Conservation (phyloP, 2,113 vertebrate species). For the Brachypteracias leptosomus region DNA sequence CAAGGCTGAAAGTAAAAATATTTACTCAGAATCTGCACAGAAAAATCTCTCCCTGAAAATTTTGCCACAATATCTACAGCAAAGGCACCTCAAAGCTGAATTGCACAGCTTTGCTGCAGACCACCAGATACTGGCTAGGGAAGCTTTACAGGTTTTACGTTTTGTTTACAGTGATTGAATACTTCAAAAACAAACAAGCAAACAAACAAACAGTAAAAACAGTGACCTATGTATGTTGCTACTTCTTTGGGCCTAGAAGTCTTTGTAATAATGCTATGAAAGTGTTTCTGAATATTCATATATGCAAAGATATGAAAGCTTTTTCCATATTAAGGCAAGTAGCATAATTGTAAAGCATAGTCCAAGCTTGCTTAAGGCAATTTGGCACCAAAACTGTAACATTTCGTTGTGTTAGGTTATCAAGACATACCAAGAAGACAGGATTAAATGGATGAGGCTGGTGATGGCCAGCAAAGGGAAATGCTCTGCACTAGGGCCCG, state of each 20-base stretch:
- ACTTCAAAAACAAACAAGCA: background rate
- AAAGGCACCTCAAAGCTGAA: background rate
- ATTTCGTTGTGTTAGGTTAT: background rate
- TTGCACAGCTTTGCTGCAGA: background rate
- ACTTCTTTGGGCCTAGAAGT: background rate
- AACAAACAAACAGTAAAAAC: too few relatives aligned
- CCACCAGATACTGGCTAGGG: background rate
- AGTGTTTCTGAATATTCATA: background rate
- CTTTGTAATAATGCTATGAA: background rate
- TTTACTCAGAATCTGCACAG: background rate
- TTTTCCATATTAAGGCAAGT: background rate
- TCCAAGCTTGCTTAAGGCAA: background rate
- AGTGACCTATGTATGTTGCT: background rate
- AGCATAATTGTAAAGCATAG: background rate
- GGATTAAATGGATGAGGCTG: background rate
- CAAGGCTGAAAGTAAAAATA: background rate
- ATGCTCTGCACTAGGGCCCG: background rate
- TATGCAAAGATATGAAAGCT: background rate
- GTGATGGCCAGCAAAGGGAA: background rate
- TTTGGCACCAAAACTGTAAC: background rate
- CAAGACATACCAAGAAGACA: background rate
- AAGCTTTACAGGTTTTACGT: background rate
- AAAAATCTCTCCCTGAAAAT: background rate
- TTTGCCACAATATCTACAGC: background rate
- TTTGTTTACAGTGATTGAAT: background rate